Base-by-base conservation (phyloP, 2,113 vertebrate genomes). In the Microtus pennsylvanicus region DNA sequence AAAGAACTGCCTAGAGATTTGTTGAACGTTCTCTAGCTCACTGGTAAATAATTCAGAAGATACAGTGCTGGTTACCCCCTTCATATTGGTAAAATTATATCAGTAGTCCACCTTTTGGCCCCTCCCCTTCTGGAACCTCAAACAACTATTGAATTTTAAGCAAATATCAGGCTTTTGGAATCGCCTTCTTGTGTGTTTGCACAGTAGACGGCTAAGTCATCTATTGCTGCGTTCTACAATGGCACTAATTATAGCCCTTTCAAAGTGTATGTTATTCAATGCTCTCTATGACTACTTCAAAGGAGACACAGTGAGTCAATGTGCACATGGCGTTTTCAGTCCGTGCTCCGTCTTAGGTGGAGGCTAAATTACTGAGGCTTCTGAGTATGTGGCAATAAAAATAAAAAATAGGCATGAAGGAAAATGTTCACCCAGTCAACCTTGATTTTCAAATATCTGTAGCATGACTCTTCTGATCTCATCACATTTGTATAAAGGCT, bases 161-260 rank as follows among this genome's bases (percentile, higher is more conserved):
- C 87, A 95, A 96, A 91, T 95, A 93, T 87, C 86, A 93, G 52
- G 67, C 76, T 45, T 70, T 97, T 87, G 94, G 52, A 81, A 58
- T 90, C 92, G 45, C 21, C 38, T 90, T 96, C 50, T 47, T 77
- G 74, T 69, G 74, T 90, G 94, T 96, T 96, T 96, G 52, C 76
- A 87, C 61, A 78, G 72, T 61, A 94, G 91, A 90, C 76, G 93
- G 95, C 95, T 96, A 98, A 97, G 85, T 88, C 65, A 72, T 86
- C 50, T 2, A 16, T 94, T 96, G 77, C 87, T 92, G 17, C 72
- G 81, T 92, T 86, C 77, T 93, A 93, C 96, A 78, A 93, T 97
- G 91, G 72, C 93, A 30, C 81, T 96, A 97, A 96, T 97, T 95
- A 95, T 14, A 97, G 93, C 70, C 61, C 67, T 86, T 93, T 93